These are phyloP conservation scores for Nudaria mundana DNA, from an alignment of 2,888 invertebrate genomes.

Conservation along the genomic window DNA sequence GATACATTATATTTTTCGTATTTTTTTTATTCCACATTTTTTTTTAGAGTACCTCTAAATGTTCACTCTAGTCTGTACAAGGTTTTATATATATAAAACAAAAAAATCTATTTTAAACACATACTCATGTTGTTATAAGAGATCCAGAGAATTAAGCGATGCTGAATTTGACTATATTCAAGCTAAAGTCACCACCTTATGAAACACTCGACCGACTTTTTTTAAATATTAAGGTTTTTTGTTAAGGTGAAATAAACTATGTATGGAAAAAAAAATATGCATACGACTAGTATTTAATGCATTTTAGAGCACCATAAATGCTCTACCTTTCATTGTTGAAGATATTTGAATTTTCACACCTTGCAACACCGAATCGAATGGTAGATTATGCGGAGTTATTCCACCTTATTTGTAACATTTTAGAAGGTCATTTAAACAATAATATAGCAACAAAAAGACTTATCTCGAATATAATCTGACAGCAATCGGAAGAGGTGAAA, in stretches of 20 bases:
- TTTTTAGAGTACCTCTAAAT: conserved; percentile 1
- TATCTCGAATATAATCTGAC: conserved; percentile 10
- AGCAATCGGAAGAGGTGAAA: conserved; percentile 7
- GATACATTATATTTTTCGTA: conserved; percentile 9
- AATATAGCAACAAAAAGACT: no score
- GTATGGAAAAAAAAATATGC: background rate
- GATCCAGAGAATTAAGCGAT: conserved; percentile 23
- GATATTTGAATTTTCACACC: no score
- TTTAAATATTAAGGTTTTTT: background rate
- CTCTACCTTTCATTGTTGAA: no score
- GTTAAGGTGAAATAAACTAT: background rate
- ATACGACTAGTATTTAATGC: no score
- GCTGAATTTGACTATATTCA: conserved; percentile 8
- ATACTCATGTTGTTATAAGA: conserved; percentile 21
- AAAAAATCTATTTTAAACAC: conserved; percentile 10
- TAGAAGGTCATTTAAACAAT: no score
- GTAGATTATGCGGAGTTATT: no score
- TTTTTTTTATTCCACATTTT: conserved; percentile 8
- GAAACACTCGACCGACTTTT: background rate
- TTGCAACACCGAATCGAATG: no score
- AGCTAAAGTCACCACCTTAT: background rate
- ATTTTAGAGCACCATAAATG: no score
- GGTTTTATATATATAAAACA: conserved; percentile 10
- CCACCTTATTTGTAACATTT: no score
- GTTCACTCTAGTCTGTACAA: conserved; percentile 24